Conservation (phyloP, 64 coral and sea anemone genomes). For the Acropora yongei region DNA sequence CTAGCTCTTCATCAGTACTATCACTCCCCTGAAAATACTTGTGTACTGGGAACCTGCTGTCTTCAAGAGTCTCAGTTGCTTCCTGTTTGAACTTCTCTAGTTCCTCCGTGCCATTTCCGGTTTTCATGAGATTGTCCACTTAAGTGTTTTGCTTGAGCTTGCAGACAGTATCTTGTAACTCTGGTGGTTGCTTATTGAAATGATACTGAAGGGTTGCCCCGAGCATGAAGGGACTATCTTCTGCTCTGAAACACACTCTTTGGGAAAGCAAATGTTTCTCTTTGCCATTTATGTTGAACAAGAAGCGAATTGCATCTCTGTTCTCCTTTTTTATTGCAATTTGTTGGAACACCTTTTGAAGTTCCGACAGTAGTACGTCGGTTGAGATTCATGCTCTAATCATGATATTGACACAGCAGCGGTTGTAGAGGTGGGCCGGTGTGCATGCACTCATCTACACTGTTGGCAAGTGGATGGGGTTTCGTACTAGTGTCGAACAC, state of each 20-base stretch:
- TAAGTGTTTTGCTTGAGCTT: slow-evolving; percentile 17
- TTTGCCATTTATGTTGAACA: slow-evolving; percentile 44
- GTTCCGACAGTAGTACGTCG: not conserved
- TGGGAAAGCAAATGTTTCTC: slow-evolving; percentile 41
- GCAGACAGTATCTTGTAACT: not conserved
- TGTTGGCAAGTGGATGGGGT: slow-evolving; percentile 20
- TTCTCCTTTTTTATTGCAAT: slow-evolving; percentile 14
- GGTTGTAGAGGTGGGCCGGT: slow-evolving; percentile 34
- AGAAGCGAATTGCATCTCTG: slow-evolving; percentile 33
- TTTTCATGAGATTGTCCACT: too few relatives aligned
- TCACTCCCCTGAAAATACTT: slow-evolving; percentile 32
- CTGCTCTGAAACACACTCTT: slow-evolving; percentile 36
- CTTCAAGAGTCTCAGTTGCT: too few relatives aligned
- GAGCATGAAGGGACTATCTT: slow-evolving; percentile 37
- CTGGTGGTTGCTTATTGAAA: not conserved
- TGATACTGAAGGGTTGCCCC: slow-evolving; percentile 46
- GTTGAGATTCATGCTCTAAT: too few relatives aligned
- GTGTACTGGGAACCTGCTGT: too few relatives aligned
- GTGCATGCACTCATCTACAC: slow-evolving; percentile 34
- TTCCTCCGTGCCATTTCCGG: too few relatives aligned
- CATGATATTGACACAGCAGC: not conserved
- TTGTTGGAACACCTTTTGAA: slow-evolving; percentile 42
- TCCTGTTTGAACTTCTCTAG: too few relatives aligned
- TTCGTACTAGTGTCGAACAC: not conserved
- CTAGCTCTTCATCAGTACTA: slow-evolving; percentile 44